Evolutionary conservation across 2,113 vertebrate genomes (phyloP), one percentile per base, ranked within the genome.

Genomic region (Siniperca chuatsi): DNA sequence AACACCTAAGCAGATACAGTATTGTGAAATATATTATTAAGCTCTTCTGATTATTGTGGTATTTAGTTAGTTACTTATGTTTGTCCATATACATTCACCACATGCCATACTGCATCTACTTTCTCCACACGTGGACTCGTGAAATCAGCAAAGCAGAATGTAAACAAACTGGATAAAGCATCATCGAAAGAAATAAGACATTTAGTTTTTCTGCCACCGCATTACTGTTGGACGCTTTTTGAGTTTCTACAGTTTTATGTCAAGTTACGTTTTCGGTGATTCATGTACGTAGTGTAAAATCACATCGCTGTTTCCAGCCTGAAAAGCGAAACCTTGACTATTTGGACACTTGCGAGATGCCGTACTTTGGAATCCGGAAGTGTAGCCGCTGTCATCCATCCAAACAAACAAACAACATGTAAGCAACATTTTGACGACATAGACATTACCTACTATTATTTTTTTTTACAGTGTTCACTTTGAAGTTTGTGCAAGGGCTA

Each of bases 291-390:
- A 16, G 25, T 18, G n/a, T 18, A 52, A 18, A 65, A 37, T 4
- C 5, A 35, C 4, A 21, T 37, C 37, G 6, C 11, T 16, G 9
- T 6, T 13, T 11, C 23, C 4, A 3, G n/a, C 44, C 52, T 40
- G 2, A 82, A 86, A 90, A 48, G 78, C 88, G 82, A 86, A 42
- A 0, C 1, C 3, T 8, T 0, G 0, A 0, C 0, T 21, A 0
- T 52, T 82, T 85, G 78, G 89, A 72, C 74, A 4, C 67, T 54
- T 37, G 4, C 15, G 60, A 29, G 55, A 4, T 48, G 42, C 93
- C 86, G 88, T 95, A 90, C 72, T 75, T 40, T 0, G 15, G 23
- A 89, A 81, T 25, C 88, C 81, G 94, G 93, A 94, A 94, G 82
- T 40, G 0, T 0, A 0, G 23, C 8, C 42, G 75, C 29, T 75